A percentile compares a stretch with the other conserved stretches of the same genome.
These are phyloP conservation scores for Andrena minutula DNA, from an alignment of 2,888 invertebrate genomes.

Conservation along the genomic window DNA sequence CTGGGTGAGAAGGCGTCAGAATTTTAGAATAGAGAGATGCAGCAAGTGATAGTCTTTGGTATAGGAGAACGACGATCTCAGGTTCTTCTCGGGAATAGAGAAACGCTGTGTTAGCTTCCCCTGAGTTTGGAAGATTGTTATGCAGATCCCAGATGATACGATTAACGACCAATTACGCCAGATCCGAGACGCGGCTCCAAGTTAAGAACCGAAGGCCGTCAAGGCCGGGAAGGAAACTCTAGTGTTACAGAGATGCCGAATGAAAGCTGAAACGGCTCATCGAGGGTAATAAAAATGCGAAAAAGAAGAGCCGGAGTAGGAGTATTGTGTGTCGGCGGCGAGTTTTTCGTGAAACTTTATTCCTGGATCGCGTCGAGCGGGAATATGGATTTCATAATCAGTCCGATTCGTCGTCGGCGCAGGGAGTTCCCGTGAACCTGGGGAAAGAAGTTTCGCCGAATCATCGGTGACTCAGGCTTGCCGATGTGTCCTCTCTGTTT, in stretches of 20 bases:
- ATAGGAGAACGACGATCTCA: background rate
- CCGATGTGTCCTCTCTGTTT: slow-evolving; percentile 44
- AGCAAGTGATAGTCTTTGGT: too few species aligned
- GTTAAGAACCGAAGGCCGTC: slow-evolving; percentile 33
- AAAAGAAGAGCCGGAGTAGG: slow-evolving; percentile 2
- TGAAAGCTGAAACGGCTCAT: slow-evolving; percentile 43
- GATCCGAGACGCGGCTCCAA: background rate
- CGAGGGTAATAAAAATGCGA: slow-evolving; percentile 24
- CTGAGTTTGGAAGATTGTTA: background rate
- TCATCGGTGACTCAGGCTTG: slow-evolving; percentile 58
- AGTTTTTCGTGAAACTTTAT: slow-evolving; percentile 35
- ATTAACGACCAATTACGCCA: background rate
- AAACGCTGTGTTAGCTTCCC: too few species aligned
- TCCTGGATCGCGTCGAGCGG: background rate
- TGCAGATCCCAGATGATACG: background rate
- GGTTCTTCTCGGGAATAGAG: background rate
- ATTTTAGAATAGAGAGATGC: too few species aligned
- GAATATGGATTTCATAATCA: slow-evolving; percentile 40
- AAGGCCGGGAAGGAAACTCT: slow-evolving; percentile 35
- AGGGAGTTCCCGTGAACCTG: background rate
- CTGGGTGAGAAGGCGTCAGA: background rate
- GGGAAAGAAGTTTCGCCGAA: slow-evolving; percentile 56
- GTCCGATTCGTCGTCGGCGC: slow-evolving; percentile 4
- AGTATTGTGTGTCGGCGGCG: slow-evolving; percentile 31
- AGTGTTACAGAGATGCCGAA: slow-evolving; percentile 45